phyloP scores from a whole-genome alignment of 2,888 invertebrate genomes.

The Pseudanteris insignis region DNA sequence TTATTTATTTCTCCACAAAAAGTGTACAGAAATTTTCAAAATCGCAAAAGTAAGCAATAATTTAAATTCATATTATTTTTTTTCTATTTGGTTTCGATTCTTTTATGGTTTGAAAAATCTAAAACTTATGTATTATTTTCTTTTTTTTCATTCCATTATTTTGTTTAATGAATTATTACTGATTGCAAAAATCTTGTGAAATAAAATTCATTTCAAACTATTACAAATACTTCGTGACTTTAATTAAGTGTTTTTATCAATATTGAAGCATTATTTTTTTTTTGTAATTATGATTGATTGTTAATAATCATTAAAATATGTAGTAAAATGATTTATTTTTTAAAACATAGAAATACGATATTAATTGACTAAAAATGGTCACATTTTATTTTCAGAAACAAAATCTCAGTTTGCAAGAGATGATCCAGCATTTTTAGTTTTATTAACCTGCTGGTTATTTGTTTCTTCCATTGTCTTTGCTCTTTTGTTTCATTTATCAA shows the following conservation, averaged over 20 bases:
- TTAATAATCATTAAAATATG: neutral
- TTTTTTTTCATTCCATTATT: no score
- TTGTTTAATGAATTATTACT: no score
- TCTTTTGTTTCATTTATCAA: slow-evolving; percentile 76
- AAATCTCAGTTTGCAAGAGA: slow-evolving; percentile 99
- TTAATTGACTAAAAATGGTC: neutral
- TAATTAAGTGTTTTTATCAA: no score
- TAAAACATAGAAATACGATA: no score
- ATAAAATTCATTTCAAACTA: no score
- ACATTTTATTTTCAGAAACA: slow-evolving; percentile 76
- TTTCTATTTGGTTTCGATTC: no score
- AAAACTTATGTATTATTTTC: no score
- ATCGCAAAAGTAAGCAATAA: slow-evolving; percentile 91
- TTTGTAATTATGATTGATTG: neutral
- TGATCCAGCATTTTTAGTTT: slow-evolving; percentile 96
- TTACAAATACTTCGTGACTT: no score
- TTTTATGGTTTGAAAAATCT: no score
- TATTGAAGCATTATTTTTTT: neutral
- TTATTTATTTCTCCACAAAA: slow-evolving; percentile 94
- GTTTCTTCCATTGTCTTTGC: slow-evolving; percentile 92
- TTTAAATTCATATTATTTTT: no score
- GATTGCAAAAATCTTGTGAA: no score
- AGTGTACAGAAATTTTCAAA: slow-evolving; percentile 96
- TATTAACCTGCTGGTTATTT: slow-evolving; percentile 85
- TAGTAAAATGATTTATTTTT: neutral